Conservation (phyloP, 2,797 vertebrate species). For the Myotis planiceps region DNA sequence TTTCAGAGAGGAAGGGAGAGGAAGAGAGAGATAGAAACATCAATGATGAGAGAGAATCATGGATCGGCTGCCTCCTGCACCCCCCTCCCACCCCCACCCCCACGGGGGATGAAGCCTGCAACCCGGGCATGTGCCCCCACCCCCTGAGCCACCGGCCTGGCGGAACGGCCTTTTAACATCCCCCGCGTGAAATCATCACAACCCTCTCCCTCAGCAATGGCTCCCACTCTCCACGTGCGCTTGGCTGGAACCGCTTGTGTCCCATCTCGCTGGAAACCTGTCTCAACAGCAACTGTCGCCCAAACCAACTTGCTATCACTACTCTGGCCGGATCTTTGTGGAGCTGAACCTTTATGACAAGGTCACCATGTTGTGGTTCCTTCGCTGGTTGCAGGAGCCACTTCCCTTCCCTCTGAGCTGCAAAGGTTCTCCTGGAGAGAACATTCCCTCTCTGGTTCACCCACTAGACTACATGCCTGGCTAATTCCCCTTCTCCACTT, state of each 20-base stretch:
- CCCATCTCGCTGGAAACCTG: not conserved
- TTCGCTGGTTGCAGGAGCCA: not conserved
- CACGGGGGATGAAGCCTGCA: too few relatives aligned
- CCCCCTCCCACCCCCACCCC: too few relatives aligned
- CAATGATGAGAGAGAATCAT: too few relatives aligned
- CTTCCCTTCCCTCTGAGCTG: not conserved
- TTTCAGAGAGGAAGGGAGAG: too few relatives aligned
- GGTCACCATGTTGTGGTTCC: not conserved
- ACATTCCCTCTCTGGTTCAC: not conserved
- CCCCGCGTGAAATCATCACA: not conserved
- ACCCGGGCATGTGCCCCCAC: too few relatives aligned
- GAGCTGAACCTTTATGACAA: fast-evolving
- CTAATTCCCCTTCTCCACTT: not conserved
- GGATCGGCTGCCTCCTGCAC: too few relatives aligned
- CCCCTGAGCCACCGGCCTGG: too few relatives aligned
- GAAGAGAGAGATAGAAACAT: too few relatives aligned
- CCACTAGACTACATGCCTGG: too few relatives aligned
- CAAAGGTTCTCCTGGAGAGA: too few relatives aligned
- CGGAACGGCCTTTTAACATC: not conserved
- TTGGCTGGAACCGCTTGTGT: fast-evolving
- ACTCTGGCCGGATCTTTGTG: not conserved
- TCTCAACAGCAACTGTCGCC: not conserved
- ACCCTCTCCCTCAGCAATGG: not conserved
- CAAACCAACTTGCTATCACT: not conserved
- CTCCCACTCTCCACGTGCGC: not conserved